Percentiles rank a stretch among this genome's conserved stretches.
These are phyloP conservation scores for Mesocentrotus franciscanus DNA, from an alignment of 53 echinoderm and acorn worm species.

Conservation along the genomic window DNA sequence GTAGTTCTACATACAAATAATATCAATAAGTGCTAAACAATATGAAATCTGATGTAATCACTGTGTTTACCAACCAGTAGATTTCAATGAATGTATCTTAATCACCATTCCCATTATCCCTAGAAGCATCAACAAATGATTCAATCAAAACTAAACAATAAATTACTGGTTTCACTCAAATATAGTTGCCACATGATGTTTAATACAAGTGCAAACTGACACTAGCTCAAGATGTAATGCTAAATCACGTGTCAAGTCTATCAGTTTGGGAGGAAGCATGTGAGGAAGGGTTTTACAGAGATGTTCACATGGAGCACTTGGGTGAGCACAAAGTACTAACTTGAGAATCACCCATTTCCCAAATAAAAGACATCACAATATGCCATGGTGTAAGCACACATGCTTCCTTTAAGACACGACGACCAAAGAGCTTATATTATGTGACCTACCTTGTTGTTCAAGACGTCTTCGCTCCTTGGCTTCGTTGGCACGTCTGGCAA, in stretches of 20 bases:
- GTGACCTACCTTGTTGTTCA: conserved; percentile 92
- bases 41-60: background rate
- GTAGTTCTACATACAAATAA: background rate
- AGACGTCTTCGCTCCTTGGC: conserved; percentile 86
- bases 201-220: background rate
- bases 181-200: background rate
- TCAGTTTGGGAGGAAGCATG: background rate
- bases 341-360: background rate
- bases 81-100: background rate
- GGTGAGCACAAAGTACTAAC: background rate
- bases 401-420: background rate
- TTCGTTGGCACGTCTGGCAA: conserved; percentile 88
- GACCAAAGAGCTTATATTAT: background rate
- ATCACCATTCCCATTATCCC: background rate
- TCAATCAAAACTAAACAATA: background rate
- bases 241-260: background rate
- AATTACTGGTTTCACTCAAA: background rate
- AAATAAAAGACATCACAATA: background rate
- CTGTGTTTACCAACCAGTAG: background rate
- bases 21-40: background rate
- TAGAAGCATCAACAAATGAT: background rate
- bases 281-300: background rate
- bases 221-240: background rate
- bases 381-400: background rate
- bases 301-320: background rate